Base-by-base conservation (phyloP, 2,888 invertebrate genomes). In the Pyralis farinalis region DNA sequence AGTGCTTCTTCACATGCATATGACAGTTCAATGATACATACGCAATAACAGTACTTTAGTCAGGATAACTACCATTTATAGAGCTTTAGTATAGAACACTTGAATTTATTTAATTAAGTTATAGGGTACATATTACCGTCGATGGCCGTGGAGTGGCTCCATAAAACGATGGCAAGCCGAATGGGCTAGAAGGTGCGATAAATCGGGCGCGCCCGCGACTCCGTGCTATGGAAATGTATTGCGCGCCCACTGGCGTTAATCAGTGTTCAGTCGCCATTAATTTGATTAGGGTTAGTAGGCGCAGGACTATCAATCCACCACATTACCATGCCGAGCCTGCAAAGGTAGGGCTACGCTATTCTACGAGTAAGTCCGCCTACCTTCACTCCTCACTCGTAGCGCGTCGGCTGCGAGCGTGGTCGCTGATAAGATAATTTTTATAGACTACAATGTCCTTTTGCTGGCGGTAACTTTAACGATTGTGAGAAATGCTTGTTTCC, bases 221-320 rank as follows among this genome's bases (percentile, higher is more conserved):
- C 46, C n/a, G n/a, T 51, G 45, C 72, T 75, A 73, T 81, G 80
- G 77, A 80, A 85, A 85, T 80, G 75, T 82, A 83, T 82, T 64
- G 67, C 64, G 58, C 58, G 57, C 60, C 57, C 60, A 56, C 61
- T 56, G 63, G 78, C 72, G 86, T 87, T 88, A 88, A 88, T 88
- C 88, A 88, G 82, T 73, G 84, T 76, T 78, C 76, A 77, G 79
- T 72, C 72, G 74, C 83, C 83, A 87, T 88, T 86, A 84, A 84
- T 88, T 87, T 88, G 86, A 88, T 88, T 88, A 87, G 87, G 88
- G 88, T 88, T 88, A 87, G 76, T 87, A 83, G 87, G 86, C 80
- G 85, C 73, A 81, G 86, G 80, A 50, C 85, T 81, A 87, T 87
- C 86, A 87, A 87, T 87, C 85, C 79, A 59, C 57, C 73, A 63